Evolutionary conservation across 1,140 invertebrate species (phyloP).

Genomic region (Brachionus angularis): DNA sequence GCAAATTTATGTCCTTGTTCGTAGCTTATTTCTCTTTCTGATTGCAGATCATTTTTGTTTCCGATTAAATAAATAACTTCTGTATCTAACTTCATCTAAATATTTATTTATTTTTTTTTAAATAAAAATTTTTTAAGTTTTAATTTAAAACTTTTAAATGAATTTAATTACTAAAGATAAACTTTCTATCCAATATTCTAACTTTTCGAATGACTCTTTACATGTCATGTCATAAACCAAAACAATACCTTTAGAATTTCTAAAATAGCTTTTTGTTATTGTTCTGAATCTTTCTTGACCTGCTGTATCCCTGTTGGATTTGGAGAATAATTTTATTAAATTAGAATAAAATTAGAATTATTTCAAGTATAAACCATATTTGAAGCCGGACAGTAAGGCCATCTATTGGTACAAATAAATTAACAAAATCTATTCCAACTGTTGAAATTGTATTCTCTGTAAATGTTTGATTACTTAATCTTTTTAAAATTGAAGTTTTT

Average conservation of each 20-base stretch:
- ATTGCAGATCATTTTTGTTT: slow-evolving; percentile 42
- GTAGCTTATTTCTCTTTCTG: slow-evolving; percentile 9
- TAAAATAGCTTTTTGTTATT: slow-evolving; percentile 66
- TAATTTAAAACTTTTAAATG: too few species aligned
- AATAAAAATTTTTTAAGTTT: slow-evolving; percentile 12
- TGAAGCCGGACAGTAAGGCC: slow-evolving; percentile 62
- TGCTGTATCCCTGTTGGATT: slow-evolving; percentile 62
- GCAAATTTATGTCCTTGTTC: slow-evolving; percentile 33
- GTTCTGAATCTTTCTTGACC: slow-evolving; percentile 66
- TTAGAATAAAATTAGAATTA: background rate
- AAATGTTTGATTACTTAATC: slow-evolving; percentile 35
- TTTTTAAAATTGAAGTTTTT: slow-evolving; percentile 35
- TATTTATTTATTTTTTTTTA: background rate
- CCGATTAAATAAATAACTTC: slow-evolving; percentile 38
- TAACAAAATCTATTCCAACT: slow-evolving; percentile 75
- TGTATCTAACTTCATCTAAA: slow-evolving; percentile 14
- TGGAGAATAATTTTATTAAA: background rate
- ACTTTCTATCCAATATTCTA: slow-evolving; percentile 56
- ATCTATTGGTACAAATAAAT: slow-evolving; percentile 61
- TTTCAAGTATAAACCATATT: slow-evolving; percentile 56
- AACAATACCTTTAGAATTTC: slow-evolving; percentile 60
- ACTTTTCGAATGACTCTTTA: slow-evolving; percentile 57
- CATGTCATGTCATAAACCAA: slow-evolving; percentile 39
- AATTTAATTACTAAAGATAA: slow-evolving; percentile 4
- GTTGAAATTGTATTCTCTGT: slow-evolving; percentile 70